phyloP scores from a whole-genome alignment of 1,140 invertebrate genomes.

The Camponotus floridanus region DNA sequence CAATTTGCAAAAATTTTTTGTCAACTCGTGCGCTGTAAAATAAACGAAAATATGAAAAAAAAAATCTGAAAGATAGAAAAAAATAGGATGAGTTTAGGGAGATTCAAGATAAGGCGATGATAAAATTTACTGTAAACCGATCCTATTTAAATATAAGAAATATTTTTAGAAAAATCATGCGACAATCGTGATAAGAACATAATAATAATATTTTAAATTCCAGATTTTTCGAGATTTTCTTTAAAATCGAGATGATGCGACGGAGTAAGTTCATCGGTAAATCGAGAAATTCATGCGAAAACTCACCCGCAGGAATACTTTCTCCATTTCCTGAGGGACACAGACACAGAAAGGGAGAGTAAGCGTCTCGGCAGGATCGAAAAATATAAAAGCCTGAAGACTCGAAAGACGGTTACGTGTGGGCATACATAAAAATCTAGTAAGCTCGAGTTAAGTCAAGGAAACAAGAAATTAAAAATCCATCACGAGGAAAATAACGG shows the following conservation, averaged over 20 bases:
- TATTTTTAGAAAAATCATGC: not conserved
- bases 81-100: not conserved
- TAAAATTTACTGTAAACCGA: not conserved
- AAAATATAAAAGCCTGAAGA: conserved; percentile 34
- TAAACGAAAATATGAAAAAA: not conserved
- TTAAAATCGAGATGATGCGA: conserved; percentile 22
- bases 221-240: not conserved
- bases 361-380: conserved; percentile 21
- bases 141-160: not conserved
- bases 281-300: conserved; percentile 37
- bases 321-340: conserved; percentile 28
- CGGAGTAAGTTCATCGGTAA: conserved; percentile 26
- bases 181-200: not conserved
- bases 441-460: not conserved
- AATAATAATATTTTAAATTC: not conserved
- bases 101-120: not conserved
- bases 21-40: not conserved
- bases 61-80: not conserved
- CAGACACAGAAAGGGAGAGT: conserved; percentile 35
- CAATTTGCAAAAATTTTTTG: not conserved
- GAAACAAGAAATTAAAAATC: conserved; percentile 41
- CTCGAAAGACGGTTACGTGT: not conserved
- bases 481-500: not conserved
- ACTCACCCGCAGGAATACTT: conserved; percentile 33
- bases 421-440: not conserved